phyloP scores from a whole-genome alignment of 23 tunicate species.

The Aplidium turbinatum region DNA sequence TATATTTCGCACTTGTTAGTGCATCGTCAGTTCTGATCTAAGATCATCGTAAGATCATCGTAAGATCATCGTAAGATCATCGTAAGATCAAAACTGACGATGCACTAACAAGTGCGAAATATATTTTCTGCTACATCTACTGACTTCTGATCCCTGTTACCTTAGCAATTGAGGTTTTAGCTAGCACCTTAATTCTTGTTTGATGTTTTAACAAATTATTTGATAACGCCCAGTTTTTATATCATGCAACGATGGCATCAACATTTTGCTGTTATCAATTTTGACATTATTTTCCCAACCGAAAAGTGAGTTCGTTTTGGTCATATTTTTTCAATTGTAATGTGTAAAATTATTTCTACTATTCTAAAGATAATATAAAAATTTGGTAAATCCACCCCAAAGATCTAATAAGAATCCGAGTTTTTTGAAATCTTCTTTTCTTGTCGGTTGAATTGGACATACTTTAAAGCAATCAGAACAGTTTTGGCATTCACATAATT shows the following conservation, averaged over 20 bases:
- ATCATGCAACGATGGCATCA: conserved; percentile 37
- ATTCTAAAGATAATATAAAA: conserved; percentile 31
- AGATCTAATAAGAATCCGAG: conserved; percentile 1
- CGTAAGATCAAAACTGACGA: too few species aligned
- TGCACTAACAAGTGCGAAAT: too few species aligned
- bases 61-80: too few species aligned
- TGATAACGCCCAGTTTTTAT: conserved; percentile 28
- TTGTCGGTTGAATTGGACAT: conserved; percentile 17
- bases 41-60: too few species aligned
- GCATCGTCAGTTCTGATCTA: too few species aligned
- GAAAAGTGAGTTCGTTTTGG: conserved; percentile 33
- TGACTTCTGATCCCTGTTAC: too few species aligned
- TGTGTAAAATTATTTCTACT: conserved; percentile 12
- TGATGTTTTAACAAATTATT: conserved; percentile 30
- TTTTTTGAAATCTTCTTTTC: conserved; percentile 7
- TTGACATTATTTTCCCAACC: conserved; percentile 30
- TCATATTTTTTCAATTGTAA: conserved; percentile 29
- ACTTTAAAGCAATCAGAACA: background rate
- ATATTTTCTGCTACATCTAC: too few species aligned
- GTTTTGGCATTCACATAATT: conserved; percentile 5
- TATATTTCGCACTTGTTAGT: too few species aligned
- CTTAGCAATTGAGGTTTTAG: too few species aligned
- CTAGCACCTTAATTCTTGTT: conserved; percentile 29
- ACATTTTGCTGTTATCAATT: conserved; percentile 29
- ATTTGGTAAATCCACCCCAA: conserved; percentile 23